These are phyloP conservation scores for Tenthredo livida DNA, from an alignment of 2,888 invertebrate genomes.

Conservation along the genomic window DNA sequence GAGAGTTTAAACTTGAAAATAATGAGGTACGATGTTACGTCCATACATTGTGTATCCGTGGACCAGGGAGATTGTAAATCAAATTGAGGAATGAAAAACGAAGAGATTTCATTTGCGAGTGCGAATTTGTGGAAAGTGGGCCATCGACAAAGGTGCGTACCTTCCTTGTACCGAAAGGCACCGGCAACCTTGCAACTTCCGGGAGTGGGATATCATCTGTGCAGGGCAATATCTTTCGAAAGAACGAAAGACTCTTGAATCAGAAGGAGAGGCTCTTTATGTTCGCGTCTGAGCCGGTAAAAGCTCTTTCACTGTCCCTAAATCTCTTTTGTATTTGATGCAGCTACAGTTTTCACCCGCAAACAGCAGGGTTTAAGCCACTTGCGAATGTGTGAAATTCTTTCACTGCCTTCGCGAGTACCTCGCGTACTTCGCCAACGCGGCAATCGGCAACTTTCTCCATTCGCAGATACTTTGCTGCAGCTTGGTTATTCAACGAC, in stretches of 20 bases:
- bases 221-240: background rate
- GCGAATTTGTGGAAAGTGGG: conserved; percentile 49
- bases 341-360: background rate
- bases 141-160: conserved; percentile 26
- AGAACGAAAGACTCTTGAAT: background rate
- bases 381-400: conserved; percentile 16
- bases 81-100: background rate
- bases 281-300: background rate
- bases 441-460: conserved; percentile 23
- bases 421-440: background rate
- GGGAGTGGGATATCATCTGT: conserved; percentile 16
- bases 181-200: conserved; percentile 21
- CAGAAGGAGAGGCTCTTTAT: background rate
- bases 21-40: background rate
- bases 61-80: background rate
- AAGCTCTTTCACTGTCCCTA: background rate
- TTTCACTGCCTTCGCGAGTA: background rate
- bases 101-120: conserved; percentile 27
- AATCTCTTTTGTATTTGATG: background rate
- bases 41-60: background rate
- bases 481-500: conserved; percentile 19
- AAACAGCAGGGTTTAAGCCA: background rate
- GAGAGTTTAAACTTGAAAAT: background rate
- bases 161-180: background rate
- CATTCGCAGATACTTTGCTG: conserved; percentile 12